These are phyloP conservation scores for Plebejus argus DNA, from an alignment of 2,888 invertebrate genomes.

Conservation along the genomic window DNA sequence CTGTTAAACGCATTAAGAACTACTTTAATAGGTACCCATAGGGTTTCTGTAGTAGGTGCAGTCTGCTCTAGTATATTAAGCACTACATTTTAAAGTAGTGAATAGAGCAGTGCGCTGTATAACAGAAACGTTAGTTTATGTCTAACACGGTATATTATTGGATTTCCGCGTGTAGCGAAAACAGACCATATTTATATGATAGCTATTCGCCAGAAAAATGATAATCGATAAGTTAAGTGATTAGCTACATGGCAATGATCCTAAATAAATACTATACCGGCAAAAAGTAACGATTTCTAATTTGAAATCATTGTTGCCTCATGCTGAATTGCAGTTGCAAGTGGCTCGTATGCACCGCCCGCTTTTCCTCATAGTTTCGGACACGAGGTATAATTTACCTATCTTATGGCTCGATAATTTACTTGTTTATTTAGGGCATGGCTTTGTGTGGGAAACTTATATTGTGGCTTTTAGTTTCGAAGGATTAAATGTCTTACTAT, in stretches of 20 bases:
- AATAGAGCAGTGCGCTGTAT: too few relatives aligned
- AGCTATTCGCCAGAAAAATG: too few relatives aligned
- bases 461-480: background rate
- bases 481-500: background rate
- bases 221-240: too few relatives aligned
- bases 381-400: conserved; percentile 23
- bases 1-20: too few relatives aligned
- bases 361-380: background rate
- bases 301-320: background rate
- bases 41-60: too few relatives aligned
- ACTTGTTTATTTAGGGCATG: conserved; percentile 15
- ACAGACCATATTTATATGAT: too few relatives aligned
- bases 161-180: too few relatives aligned
- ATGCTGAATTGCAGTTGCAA: background rate
- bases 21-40: too few relatives aligned
- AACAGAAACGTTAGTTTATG: too few relatives aligned
- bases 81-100: too few relatives aligned
- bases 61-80: too few relatives aligned
- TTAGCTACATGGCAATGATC: background rate
- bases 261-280: background rate
- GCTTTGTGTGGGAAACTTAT: background rate
- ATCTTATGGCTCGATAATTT: background rate
- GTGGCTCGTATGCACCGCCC: background rate
- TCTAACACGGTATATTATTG: too few relatives aligned
- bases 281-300: background rate